Evolutionary conservation across 2,113 vertebrate genomes (phyloP), one percentile per base, ranked within the genome.

Genomic region (Anoura caudifer): DNA sequence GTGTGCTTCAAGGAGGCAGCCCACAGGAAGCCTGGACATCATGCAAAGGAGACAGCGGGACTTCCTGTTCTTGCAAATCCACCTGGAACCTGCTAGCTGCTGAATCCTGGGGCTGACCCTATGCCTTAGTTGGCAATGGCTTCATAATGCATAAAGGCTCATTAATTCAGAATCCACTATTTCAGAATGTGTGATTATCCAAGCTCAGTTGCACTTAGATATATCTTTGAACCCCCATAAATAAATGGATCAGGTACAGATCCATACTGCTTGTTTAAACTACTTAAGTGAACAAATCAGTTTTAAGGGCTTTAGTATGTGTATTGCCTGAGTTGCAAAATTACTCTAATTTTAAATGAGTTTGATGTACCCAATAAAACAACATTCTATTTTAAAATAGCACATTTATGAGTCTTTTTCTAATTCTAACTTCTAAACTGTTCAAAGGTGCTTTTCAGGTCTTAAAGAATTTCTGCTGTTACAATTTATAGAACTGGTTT

Each of bases 1-100:
- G 99, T 99, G 24, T 33, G 17, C 50, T 31, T 10, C 75, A 28
- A 20, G 28, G n/a, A 73, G 77, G 33, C 69, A 75, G n/a, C 10
- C 2, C 0, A 14, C 43, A 22, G 45, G 72, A 77, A 41, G 41
- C 59, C 63, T 28, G n/a, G 47, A 45, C 36, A 52, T 8, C 0
- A 11, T 41, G 47, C 33, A n/a, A n/a, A 92, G 73, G 47, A 31
- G 28, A 24, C 61, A 43, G 2, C 20, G 59, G 69, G 36, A 56
- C 86, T 90, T 76, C 36, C 67, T 87, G 45, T 50, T 90, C 45
- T 76, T 63, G 38, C 50, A 91, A 69, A 73, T 28, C 93, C 1
- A 31, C 63, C 65, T 36, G 73, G 72, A 56, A 65, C 65, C 65
- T 28, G n/a, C 75, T 0, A 20, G 87, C 41, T 65, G 38, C 87